These are phyloP conservation scores for Rousettus leschenaultii DNA, from an alignment of 2,113 vertebrate species.

Conservation along the genomic window DNA sequence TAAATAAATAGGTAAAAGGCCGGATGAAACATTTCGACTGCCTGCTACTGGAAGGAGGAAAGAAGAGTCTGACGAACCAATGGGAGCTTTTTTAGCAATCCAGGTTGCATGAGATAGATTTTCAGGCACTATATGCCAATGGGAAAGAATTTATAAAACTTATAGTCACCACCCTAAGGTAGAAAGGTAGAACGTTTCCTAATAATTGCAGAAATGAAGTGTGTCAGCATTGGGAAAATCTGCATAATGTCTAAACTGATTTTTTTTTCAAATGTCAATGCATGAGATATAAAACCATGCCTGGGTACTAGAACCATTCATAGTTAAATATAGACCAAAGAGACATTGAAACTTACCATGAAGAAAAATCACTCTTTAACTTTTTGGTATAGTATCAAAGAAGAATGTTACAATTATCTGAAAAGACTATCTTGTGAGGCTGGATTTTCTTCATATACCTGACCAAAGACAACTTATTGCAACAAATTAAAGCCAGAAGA, in stretches of 20 bases:
- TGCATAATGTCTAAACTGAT: not conserved
- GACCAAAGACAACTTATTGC: not conserved
- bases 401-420: not conserved
- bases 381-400: not conserved
- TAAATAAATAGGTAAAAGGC: not conserved
- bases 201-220: not conserved
- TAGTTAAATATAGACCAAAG: not conserved
- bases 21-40: not conserved
- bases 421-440: not conserved
- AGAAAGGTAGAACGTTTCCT: not conserved
- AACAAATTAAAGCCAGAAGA: not conserved
- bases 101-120: not conserved
- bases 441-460: not conserved
- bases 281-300: not conserved
- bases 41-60: not conserved
- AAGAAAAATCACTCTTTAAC: not conserved
- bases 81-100: not conserved
- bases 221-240: not conserved
- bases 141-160: not conserved
- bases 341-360: not conserved
- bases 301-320: not conserved
- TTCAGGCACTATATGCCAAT: not conserved
- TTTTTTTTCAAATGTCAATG: not conserved
- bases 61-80: not conserved
- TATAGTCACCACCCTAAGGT: not conserved